A percentile compares a stretch with the other conserved stretches of the same genome.
Conservation (phyloP, 2,113 vertebrate genomes). For the Corydoras maculifer region DNA sequence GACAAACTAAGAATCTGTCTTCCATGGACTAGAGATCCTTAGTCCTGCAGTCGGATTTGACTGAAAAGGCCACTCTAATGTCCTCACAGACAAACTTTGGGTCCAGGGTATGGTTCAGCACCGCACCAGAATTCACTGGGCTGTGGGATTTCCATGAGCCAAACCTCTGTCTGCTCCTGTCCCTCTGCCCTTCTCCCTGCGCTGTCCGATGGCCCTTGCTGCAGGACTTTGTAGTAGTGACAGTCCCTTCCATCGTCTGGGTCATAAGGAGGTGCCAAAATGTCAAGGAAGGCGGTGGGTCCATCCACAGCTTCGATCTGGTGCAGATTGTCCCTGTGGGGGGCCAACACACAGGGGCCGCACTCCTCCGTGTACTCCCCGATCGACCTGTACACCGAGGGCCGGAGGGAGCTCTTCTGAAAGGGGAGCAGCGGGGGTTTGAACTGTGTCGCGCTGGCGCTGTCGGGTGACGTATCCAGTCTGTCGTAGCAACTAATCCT, state of each 20-base stretch:
- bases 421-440: conserved; percentile 51
- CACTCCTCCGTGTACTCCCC: conserved; percentile 72
- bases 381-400: conserved; percentile 67
- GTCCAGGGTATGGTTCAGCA: conserved; percentile 84
- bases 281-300: conserved; percentile 88
- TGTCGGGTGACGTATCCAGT: conserved; percentile 50
- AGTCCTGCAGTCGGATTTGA: background rate
- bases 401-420: conserved; percentile 58
- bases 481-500: conserved; percentile 81
- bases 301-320: conserved; percentile 84
- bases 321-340: conserved; percentile 83
- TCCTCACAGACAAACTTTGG: conserved; percentile 70
- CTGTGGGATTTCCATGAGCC: conserved; percentile 86
- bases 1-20: background rate
- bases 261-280: conserved; percentile 89
- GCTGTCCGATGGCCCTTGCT: conserved; percentile 40
- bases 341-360: conserved; percentile 81
- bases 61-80: background rate
- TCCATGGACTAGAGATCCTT: background rate
- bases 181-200: conserved; percentile 40
- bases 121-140: conserved; percentile 90
- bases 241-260: conserved; percentile 86
- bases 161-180: conserved; percentile 62
- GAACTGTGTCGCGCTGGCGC: conserved; percentile 40
- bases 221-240: conserved; percentile 83